Conservation (phyloP, 2,888 invertebrate genomes). For the Galeopsomyia nigrocyanea region DNA sequence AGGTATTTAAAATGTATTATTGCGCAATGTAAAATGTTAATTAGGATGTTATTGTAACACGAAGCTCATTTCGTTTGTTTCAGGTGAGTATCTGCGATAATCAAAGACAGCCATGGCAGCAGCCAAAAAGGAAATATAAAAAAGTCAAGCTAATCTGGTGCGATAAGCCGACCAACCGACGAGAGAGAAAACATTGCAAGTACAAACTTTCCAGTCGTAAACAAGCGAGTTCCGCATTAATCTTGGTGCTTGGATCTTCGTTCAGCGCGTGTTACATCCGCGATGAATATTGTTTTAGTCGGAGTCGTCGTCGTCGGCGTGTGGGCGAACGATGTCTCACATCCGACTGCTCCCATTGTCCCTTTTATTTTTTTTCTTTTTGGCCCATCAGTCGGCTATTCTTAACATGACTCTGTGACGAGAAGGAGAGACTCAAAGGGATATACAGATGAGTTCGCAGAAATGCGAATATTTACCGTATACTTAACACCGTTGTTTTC, state of each 20-base stretch:
- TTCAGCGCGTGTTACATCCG: slow-evolving; percentile 22
- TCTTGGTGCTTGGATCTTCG: slow-evolving; percentile 32
- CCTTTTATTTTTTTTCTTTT: neutral
- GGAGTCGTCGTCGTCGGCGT: slow-evolving; percentile 25
- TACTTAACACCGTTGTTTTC: neutral
- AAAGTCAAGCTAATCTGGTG: slow-evolving; percentile 32
- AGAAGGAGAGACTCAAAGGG: neutral
- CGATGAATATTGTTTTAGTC: slow-evolving; percentile 13
- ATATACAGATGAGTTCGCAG: no score
- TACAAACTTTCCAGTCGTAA: slow-evolving; percentile 37
- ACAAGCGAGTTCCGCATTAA: slow-evolving; percentile 42
- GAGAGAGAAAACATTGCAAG: neutral
- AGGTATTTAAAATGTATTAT: no score
- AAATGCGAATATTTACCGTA: no score
- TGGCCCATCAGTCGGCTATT: slow-evolving; percentile 30
- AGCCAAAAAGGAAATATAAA: slow-evolving; percentile 38
- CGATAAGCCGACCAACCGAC: slow-evolving; percentile 10
- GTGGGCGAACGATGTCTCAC: slow-evolving; percentile 67
- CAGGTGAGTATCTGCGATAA: slow-evolving; percentile 50
- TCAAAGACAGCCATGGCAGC: slow-evolving; percentile 1
- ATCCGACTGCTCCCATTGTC: slow-evolving; percentile 59
- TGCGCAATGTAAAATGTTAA: neutral
- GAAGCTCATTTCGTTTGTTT: slow-evolving; percentile 46
- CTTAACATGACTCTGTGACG: slow-evolving; percentile 14
- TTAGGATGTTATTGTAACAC: neutral